Conservation (phyloP, 2,113 vertebrate species). For the Haemorhous mexicanus region DNA sequence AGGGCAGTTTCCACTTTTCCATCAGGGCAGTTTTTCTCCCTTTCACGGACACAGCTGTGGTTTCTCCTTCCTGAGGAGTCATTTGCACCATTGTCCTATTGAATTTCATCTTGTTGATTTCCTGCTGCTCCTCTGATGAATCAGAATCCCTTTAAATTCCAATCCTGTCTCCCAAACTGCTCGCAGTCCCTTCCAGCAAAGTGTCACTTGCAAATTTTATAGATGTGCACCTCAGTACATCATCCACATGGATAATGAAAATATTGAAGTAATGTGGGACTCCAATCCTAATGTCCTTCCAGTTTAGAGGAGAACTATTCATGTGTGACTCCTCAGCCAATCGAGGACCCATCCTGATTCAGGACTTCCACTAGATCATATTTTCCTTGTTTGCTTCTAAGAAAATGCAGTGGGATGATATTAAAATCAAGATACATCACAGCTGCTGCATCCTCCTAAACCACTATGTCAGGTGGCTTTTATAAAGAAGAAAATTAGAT, state of each 20-base stretch:
- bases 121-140: neutral
- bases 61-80: constrained; percentile 33
- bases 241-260: constrained; percentile 56
- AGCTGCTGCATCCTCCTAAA: neutral
- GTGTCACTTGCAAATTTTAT: constrained; percentile 51
- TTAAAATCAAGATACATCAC: constrained; percentile 7
- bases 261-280: constrained; percentile 22
- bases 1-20: neutral
- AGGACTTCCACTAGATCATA: neutral
- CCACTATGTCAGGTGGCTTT: neutral
- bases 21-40: neutral
- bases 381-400: neutral
- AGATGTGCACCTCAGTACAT: constrained; percentile 46
- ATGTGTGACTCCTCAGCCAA: constrained; percentile 14
- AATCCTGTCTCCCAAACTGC: constrained; percentile 22
- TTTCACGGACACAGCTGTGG: neutral
- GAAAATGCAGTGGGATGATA: neutral
- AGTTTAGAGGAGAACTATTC: constrained; percentile 38
- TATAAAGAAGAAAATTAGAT: neutral
- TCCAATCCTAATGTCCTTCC: constrained; percentile 38
- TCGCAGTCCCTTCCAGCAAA: constrained; percentile 35
- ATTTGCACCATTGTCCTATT: constrained; percentile 48
- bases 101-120: constrained; percentile 41
- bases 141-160: constrained; percentile 35
- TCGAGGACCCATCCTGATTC: neutral